Base-by-base conservation (phyloP, 2,113 vertebrate species). In the Numenius arquata region DNA sequence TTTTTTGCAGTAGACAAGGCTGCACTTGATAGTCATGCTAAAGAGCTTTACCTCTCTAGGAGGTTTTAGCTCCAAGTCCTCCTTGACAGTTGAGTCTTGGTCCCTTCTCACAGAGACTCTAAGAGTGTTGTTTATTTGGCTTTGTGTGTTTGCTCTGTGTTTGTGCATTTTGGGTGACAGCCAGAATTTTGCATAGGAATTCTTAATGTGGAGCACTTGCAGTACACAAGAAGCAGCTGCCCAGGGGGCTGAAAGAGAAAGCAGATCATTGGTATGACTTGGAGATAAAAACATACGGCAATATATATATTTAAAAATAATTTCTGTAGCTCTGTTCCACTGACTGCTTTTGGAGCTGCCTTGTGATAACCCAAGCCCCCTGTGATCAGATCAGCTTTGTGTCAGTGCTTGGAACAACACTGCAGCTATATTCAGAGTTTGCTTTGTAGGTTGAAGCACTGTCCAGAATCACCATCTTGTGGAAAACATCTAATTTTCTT, bases 161-260 rank as follows among this genome's bases (percentile, higher is more conserved):
- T 32, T 66, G 13, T 32, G n/a, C 41, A 7, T 93, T 29, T 79
- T 87, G 82, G 92, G 79, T 58, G 70, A 50, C 79, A 94, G 93
- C 78, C 91, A 90, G 81, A 41, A 20, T 52, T 95, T 67, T 91
- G 52, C 87, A 96, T 26, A 88, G 91, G 59, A 89, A 89, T 93
- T 90, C 72, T 87, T 86, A 93, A 65, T 88, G 88, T 62, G 88
- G 87, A 93, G 74, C 56, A 34, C 36, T 87, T 82, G 62, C 81
- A 85, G 63, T 73, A 66, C 72, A 56, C 38, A 66, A 76, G 75
- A 30, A 85, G 58, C 86, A 90, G 86, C 86, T 88, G 79, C 90
- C 89, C 84, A 68, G 65, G 83, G 77, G 55, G 86, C 80, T 93
- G 92, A 65, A 86, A 45, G 77, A 82, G 73, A 92, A 90, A 89